Percentiles rank a stretch among this genome's conserved stretches.
phyloP scores from a whole-genome alignment of 1,140 invertebrate species.

The Scaptodrosophila lebanonensis region DNA sequence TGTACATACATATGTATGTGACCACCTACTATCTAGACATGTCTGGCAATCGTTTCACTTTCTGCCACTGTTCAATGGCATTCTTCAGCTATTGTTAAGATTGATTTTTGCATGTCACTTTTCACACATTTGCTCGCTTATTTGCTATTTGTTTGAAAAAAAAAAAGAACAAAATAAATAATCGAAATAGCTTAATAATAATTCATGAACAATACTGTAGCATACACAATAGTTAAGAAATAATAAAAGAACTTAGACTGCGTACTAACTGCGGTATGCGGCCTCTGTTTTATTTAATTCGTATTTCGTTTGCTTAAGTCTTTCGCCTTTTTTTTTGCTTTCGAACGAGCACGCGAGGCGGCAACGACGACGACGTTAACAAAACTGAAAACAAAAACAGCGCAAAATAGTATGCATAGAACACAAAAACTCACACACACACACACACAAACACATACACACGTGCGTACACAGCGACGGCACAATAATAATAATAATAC shows the following conservation, averaged over 20 bases:
- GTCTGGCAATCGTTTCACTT: too few species aligned
- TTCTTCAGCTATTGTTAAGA: too few species aligned
- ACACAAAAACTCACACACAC: conserved; percentile 37
- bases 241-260: conserved; percentile 36
- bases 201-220: conserved; percentile 5
- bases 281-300: conserved; percentile 26
- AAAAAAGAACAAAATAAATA: conserved; percentile 38
- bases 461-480: conserved; percentile 1
- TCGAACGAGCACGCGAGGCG: conserved; percentile 33
- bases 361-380: conserved; percentile 63
- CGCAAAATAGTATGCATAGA: conserved; percentile 73
- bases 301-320: conserved; percentile 18
- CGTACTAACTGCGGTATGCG: conserved; percentile 59
- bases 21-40: too few species aligned
- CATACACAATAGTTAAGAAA: conserved; percentile 24
- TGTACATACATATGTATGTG: too few species aligned
- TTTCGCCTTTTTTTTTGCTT: conserved; percentile 33
- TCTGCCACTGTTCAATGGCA: too few species aligned
- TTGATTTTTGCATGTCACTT: too few species aligned
- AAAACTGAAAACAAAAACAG: conserved; percentile 72
- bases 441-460: not conserved
- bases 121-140: conserved; percentile 3
- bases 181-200: conserved; percentile 7
- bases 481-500: conserved; percentile 61
- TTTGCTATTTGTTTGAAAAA: too few species aligned